Conservation (phyloP, 2,797 vertebrate species). For the Antrozous pallidus region DNA sequence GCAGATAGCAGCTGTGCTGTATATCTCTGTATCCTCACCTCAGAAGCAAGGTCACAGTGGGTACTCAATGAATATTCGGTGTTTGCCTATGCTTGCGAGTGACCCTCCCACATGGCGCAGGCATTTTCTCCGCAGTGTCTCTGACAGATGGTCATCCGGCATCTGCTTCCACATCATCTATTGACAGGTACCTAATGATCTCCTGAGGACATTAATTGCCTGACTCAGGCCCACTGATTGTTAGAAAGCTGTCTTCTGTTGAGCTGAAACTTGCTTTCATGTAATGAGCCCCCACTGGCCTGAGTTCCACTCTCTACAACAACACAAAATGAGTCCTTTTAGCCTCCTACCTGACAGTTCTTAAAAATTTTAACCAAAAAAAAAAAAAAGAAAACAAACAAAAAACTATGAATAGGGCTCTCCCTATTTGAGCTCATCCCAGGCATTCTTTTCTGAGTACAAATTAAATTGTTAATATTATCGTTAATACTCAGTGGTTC, state of each 20-base stretch:
- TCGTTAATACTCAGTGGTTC: not conserved
- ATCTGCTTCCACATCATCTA: conserved; percentile 36
- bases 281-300: not conserved
- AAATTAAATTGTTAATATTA: conserved; percentile 32
- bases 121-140: not conserved
- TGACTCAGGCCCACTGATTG: not conserved
- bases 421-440: not conserved
- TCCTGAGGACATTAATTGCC: conserved; percentile 3
- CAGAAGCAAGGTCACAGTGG: not conserved
- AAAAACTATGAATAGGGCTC: not conserved
- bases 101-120: not conserved
- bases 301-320: not conserved
- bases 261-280: conserved; percentile 18
- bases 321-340: conserved; percentile 24
- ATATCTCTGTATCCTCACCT: not conserved
- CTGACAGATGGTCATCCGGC: conserved; percentile 53
- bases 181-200: conserved; percentile 60
- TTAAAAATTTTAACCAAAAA: not conserved
- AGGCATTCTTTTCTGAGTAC: not conserved
- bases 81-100: not conserved
- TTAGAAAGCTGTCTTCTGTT: conserved; percentile 31
- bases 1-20: conserved; percentile 44
- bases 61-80: conserved; percentile 12
- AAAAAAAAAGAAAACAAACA: too few species aligned
- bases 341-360: not conserved